phyloP scores from a whole-genome alignment of 1,140 invertebrate genomes.

The Dendrolimus kikuchii region DNA sequence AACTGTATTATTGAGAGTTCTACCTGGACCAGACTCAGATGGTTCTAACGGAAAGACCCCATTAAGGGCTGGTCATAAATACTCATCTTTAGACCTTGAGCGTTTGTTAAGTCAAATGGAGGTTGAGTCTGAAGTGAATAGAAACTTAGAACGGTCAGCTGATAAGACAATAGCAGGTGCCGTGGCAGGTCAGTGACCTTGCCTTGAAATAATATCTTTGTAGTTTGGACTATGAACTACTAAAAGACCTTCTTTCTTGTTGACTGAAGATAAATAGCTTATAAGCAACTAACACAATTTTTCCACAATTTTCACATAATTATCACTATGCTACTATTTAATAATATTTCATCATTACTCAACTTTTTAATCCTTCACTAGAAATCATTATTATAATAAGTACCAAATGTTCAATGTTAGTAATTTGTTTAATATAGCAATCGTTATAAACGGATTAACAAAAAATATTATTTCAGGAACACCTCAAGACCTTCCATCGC shows the following conservation, averaged over 20 bases:
- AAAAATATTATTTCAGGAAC: constrained; percentile 25
- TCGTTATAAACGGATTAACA: too few species aligned
- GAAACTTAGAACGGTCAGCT: constrained; percentile 58
- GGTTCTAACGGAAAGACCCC: constrained; percentile 17
- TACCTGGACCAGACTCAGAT: constrained; percentile 26
- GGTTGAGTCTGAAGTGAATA: constrained; percentile 56
- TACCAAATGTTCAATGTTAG: too few species aligned
- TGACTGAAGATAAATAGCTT: too few species aligned
- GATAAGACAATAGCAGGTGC: constrained; percentile 33
- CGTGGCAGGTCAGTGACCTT: constrained; percentile 59
- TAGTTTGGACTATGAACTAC: constrained; percentile 4
- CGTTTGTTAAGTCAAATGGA: constrained; percentile 57
- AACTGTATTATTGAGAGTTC: constrained; percentile 39
- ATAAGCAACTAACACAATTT: too few species aligned
- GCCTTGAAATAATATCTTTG: constrained; percentile 21
- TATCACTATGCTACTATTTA: too few species aligned
- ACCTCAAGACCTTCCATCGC: constrained; percentile 24
- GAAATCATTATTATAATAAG: too few species aligned
- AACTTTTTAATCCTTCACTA: too few species aligned
- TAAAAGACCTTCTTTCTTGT: constrained; percentile 1
- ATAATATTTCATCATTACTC: too few species aligned
- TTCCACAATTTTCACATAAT: too few species aligned
- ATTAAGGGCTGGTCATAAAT: constrained; percentile 30
- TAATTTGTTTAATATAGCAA: too few species aligned
- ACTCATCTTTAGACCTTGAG: constrained; percentile 50